Evolutionary conservation across 2,888 invertebrate species (phyloP).

Genomic region (Nemapogon koenigi): DNA sequence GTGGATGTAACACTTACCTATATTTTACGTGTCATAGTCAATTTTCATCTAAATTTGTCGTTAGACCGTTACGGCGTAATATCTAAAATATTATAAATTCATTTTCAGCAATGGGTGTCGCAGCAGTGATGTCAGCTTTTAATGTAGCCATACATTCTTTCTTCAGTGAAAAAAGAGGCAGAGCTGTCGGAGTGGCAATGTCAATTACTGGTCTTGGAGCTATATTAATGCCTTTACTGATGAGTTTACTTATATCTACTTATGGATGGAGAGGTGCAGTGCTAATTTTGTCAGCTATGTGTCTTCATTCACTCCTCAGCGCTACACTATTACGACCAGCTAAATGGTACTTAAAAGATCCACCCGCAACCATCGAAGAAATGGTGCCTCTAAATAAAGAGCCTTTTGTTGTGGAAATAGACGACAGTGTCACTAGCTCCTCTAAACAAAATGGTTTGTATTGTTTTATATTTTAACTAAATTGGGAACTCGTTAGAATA

Average conservation of each 20-base stretch:
- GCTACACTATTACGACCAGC: slow-evolving; percentile 70
- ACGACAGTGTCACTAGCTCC: slow-evolving; percentile 27
- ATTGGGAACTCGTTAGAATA: too few relatives aligned
- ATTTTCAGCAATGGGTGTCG: slow-evolving; percentile 68
- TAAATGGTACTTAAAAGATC: slow-evolving; percentile 67
- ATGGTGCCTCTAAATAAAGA: slow-evolving; percentile 37
- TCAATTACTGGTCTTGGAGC: slow-evolving; percentile 71
- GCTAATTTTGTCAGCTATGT: slow-evolving; percentile 66
- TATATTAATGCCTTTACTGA: slow-evolving; percentile 69
- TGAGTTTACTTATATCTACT: slow-evolving; percentile 57
- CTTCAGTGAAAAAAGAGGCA: slow-evolving; percentile 66
- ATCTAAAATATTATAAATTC: slow-evolving; percentile 14
- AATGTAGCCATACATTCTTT: slow-evolving; percentile 70
- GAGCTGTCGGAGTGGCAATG: slow-evolving; percentile 69
- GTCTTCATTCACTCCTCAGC: slow-evolving; percentile 66
- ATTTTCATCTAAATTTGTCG: too few relatives aligned
- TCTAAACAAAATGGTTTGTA: slow-evolving; percentile 33
- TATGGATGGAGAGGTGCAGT: slow-evolving; percentile 69
- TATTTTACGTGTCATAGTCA: too few relatives aligned
- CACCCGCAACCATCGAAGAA: slow-evolving; percentile 31
- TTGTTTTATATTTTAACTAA: too few relatives aligned
- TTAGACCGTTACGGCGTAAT: too few relatives aligned
- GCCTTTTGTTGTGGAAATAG: slow-evolving; percentile 32
- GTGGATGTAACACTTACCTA: too few relatives aligned
- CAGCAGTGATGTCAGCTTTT: slow-evolving; percentile 66